A percentile compares a stretch with the other conserved stretches of the same genome.
phyloP scores from a whole-genome alignment of 2,113 vertebrate genomes.

The Phalacrocorax brasilianus region DNA sequence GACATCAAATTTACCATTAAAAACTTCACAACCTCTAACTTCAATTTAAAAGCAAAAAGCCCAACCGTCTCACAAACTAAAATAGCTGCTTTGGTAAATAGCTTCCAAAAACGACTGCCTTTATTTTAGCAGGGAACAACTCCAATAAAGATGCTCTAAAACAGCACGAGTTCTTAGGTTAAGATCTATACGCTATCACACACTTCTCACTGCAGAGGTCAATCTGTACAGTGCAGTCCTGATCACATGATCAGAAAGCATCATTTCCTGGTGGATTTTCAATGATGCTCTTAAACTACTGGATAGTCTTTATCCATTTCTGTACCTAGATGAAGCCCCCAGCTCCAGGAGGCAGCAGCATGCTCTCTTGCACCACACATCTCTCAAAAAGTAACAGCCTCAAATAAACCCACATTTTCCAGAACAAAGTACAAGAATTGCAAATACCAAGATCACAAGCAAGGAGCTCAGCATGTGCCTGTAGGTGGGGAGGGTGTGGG shows the following conservation, averaged over 20 bases:
- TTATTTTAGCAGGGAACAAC: neutral
- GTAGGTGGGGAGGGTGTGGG: neutral
- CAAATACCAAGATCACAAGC: neutral
- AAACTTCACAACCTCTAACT: neutral
- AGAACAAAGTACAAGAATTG: neutral
- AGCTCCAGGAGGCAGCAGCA: neutral
- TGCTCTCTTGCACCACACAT: neutral
- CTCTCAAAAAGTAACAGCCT: neutral
- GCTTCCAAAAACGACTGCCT: neutral
- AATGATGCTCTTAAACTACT: neutral
- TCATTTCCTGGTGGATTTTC: neutral
- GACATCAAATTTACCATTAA: neutral
- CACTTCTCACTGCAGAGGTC: neutral
- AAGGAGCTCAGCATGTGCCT: neutral
- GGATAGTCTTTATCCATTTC: neutral
- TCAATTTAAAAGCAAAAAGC: neutral
- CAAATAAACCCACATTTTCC: neutral
- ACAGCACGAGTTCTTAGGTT: neutral
- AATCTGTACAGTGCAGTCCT: neutral
- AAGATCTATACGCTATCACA: neutral
- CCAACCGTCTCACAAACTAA: neutral
- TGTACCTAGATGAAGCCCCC: neutral
- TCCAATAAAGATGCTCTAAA: neutral
- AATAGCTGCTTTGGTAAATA: neutral
- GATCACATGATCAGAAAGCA: neutral